phyloP scores from a whole-genome alignment of 2,888 invertebrate species.

The Coleophora deauratella region DNA sequence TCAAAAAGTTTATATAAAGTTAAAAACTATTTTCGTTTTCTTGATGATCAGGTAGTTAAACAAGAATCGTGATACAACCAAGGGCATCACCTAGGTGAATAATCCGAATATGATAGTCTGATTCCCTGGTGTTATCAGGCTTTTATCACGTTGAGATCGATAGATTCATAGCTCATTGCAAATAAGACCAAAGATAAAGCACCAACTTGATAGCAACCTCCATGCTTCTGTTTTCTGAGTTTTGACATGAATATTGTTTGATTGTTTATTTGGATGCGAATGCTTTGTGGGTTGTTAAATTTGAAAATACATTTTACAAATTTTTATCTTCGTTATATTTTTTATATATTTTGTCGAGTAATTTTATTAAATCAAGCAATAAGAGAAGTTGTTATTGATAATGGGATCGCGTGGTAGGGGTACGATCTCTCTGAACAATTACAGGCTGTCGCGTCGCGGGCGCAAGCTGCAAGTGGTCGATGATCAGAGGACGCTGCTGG shows the following conservation, averaged over 20 bases:
- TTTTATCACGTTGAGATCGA: conserved; percentile 1
- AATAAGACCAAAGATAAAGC: no score
- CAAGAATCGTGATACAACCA: not conserved
- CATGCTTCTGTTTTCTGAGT: no score
- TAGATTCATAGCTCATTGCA: not conserved
- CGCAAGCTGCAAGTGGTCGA: conserved; percentile 45
- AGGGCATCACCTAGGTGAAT: conserved; percentile 33
- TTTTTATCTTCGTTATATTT: no score
- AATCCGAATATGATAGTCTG: conserved; percentile 21
- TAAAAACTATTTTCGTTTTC: conserved; percentile 9
- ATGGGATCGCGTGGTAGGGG: no score
- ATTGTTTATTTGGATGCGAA: no score
- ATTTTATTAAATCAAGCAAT: no score
- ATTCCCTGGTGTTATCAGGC: conserved; percentile 1
- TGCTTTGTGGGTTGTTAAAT: not conserved
- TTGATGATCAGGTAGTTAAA: not conserved
- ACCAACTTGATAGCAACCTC: no score
- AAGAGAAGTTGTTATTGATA: no score
- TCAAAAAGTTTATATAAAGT: not conserved
- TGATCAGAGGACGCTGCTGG: conserved; percentile 40
- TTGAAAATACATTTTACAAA: not conserved
- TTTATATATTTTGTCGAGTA: not conserved
- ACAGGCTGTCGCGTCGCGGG: conserved; percentile 45
- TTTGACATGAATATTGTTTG: no score
- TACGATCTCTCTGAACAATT: conserved; percentile 24